A percentile compares a stretch with the other conserved stretches of the same genome.
Conservation (phyloP, 2,888 invertebrate species). For the Meloe dianella region DNA sequence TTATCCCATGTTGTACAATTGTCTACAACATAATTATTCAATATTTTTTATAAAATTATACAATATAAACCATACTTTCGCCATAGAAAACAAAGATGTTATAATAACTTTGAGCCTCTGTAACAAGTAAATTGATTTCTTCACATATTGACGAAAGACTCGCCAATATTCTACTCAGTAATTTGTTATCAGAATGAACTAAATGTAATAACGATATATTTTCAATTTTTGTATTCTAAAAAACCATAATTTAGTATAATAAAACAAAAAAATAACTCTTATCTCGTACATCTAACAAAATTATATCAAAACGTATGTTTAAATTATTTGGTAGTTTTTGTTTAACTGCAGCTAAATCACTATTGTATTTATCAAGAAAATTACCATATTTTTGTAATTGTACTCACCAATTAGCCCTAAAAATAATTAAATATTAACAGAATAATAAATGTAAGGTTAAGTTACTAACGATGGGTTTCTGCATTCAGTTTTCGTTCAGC, state of each 20-base stretch:
- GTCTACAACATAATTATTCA: slow-evolving; percentile 38
- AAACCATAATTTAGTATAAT: slow-evolving; percentile 49
- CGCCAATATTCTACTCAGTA: slow-evolving; percentile 78
- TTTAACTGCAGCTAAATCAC: slow-evolving; percentile 50
- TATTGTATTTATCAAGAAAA: slow-evolving; percentile 61
- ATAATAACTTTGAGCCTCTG: slow-evolving; percentile 71
- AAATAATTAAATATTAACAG: slow-evolving; percentile 26
- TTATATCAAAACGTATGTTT: slow-evolving; percentile 40
- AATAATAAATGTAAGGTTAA: slow-evolving; percentile 26
- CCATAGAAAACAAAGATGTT: slow-evolving; percentile 71
- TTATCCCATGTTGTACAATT: slow-evolving; percentile 47
- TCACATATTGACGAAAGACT: slow-evolving; percentile 80
- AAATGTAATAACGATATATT: slow-evolving; percentile 71
- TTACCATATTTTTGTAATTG: slow-evolving; percentile 63
- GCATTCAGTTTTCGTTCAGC: slow-evolving; percentile 55
- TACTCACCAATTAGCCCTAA: slow-evolving; percentile 62
- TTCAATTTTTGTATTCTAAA: slow-evolving; percentile 64
- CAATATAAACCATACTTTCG: slow-evolving; percentile 67
- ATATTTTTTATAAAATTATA: no score
- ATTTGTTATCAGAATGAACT: slow-evolving; percentile 82
- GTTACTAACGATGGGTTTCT: slow-evolving; percentile 57
- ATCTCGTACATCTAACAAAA: slow-evolving; percentile 38
- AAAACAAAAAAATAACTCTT: slow-evolving; percentile 37
- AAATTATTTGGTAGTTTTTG: slow-evolving; percentile 48
- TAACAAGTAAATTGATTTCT: slow-evolving; percentile 73